Evolutionary conservation across 2,113 vertebrate species (phyloP).

Genomic region (Neoarius graeffei): DNA sequence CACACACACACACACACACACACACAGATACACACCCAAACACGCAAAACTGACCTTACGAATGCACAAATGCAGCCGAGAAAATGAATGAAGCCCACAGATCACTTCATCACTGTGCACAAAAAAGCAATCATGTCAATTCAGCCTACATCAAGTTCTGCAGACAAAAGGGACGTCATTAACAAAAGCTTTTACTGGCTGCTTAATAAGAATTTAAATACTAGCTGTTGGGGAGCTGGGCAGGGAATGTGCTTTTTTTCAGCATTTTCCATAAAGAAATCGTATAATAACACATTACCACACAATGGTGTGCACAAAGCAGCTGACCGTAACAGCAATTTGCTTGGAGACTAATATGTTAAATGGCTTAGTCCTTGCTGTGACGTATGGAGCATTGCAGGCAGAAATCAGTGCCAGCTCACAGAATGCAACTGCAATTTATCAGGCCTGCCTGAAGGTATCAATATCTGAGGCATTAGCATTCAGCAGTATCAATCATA

Average conservation of each 20-base stretch:
- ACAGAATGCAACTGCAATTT: conserved; percentile 3
- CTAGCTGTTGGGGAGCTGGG: conserved; percentile 25
- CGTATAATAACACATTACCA: conserved; percentile 37
- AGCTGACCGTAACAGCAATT: conserved; percentile 42
- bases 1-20: not conserved
- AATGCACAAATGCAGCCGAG: not conserved
- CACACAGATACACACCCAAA: not conserved
- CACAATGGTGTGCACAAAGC: conserved; percentile 39
- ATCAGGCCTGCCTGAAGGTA: conserved; percentile 31
- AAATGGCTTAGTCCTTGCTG: conserved; percentile 30
- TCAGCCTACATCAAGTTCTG: conserved; percentile 4
- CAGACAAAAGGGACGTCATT: conserved; percentile 36
- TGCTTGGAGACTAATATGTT: conserved; percentile 46
- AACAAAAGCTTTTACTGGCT: conserved; percentile 40
- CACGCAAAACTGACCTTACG: not conserved
- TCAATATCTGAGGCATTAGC: conserved; percentile 38
- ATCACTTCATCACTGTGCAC: not conserved
- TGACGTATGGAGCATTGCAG: conserved; percentile 16
- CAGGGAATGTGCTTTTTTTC: conserved; percentile 16
- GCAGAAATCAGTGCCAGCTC: conserved; percentile 31
- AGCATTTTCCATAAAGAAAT: conserved; percentile 22
- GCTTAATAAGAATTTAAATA: conserved; percentile 48
- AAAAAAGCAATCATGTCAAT: conserved; percentile 30
- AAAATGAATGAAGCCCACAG: not conserved
- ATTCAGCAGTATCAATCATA: conserved; percentile 17